Evolutionary conservation across 1,140 invertebrate genomes (phyloP).

Genomic region (Littorina saxatilis): DNA sequence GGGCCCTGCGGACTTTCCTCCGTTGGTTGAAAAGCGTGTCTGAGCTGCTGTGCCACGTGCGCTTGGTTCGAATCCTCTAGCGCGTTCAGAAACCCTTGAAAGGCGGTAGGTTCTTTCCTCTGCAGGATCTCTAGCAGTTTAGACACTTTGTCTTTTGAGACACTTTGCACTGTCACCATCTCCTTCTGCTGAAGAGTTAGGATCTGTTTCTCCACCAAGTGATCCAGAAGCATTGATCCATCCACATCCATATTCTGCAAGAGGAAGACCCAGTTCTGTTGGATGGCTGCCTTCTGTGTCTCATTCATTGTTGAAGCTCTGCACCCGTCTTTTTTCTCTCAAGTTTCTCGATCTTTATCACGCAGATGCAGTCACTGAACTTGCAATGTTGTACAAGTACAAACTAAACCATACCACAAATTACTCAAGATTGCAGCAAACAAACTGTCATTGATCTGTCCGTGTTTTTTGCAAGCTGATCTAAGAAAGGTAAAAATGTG

Average conservation of each 20-base stretch:
- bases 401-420: not conserved
- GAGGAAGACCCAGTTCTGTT: not conserved
- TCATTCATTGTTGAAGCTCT: constrained; percentile 19
- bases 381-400: not conserved
- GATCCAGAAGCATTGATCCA: not conserved
- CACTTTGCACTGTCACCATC: not conserved
- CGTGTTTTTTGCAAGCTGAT: too few species aligned
- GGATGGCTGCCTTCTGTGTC: not conserved
- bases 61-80: not conserved
- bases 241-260: not conserved
- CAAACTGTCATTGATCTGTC: too few species aligned
- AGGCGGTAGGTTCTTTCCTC: not conserved
- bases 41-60: not conserved
- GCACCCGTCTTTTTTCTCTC: too few species aligned
- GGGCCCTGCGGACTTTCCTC: not conserved
- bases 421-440: not conserved
- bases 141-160: not conserved
- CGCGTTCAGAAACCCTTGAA: not conserved
- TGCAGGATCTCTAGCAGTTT: constrained; percentile 4
- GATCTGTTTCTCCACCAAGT: not conserved
- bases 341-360: too few species aligned
- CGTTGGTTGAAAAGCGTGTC: not conserved
- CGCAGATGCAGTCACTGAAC: not conserved
- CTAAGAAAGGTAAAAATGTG: too few species aligned
- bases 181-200: not conserved